These are phyloP conservation scores for Hydrocynus forskahlii DNA, from an alignment of 2,797 vertebrate genomes.

Conservation along the genomic window DNA sequence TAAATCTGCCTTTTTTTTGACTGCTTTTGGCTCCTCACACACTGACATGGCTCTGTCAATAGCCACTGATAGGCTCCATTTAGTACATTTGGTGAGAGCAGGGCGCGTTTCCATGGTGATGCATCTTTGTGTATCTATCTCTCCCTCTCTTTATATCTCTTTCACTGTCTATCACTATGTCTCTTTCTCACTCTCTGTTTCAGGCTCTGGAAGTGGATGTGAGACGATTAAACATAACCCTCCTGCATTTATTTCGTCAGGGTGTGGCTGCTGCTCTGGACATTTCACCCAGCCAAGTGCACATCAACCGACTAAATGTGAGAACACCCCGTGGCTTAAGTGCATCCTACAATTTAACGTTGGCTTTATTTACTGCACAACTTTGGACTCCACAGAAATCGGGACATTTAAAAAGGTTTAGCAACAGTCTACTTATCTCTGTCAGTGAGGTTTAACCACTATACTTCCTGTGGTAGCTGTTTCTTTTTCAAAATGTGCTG, in stretches of 20 bases:
- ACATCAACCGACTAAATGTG: slow-evolving; percentile 85
- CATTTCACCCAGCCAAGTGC: slow-evolving; percentile 81
- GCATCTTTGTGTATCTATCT: slow-evolving; percentile 14
- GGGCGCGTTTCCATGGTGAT: slow-evolving; percentile 47
- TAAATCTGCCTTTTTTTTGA: not conserved
- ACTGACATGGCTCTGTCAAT: slow-evolving; percentile 24
- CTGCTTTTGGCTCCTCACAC: slow-evolving; percentile 20
- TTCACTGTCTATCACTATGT: not conserved
- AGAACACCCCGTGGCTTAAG: slow-evolving; percentile 51
- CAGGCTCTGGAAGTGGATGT: slow-evolving; percentile 86
- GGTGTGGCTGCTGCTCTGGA: slow-evolving; percentile 83
- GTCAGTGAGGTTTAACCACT: too few relatives aligned
- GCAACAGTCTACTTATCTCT: too few relatives aligned
- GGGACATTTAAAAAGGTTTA: too few relatives aligned
- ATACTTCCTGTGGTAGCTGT: too few relatives aligned
- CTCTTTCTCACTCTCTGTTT: slow-evolving; percentile 55
- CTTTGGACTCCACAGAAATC: too few relatives aligned
- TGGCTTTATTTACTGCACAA: too few relatives aligned
- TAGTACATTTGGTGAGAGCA: slow-evolving; percentile 29
- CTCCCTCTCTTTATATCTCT: not conserved
- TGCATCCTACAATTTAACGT: too few relatives aligned
- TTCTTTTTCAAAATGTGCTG: too few relatives aligned
- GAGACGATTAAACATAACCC: slow-evolving; percentile 81
- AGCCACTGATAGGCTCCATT: slow-evolving; percentile 18
- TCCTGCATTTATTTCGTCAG: slow-evolving; percentile 81